phyloP scores from a whole-genome alignment of 2,797 vertebrate species.

The Paguma larvata region DNA sequence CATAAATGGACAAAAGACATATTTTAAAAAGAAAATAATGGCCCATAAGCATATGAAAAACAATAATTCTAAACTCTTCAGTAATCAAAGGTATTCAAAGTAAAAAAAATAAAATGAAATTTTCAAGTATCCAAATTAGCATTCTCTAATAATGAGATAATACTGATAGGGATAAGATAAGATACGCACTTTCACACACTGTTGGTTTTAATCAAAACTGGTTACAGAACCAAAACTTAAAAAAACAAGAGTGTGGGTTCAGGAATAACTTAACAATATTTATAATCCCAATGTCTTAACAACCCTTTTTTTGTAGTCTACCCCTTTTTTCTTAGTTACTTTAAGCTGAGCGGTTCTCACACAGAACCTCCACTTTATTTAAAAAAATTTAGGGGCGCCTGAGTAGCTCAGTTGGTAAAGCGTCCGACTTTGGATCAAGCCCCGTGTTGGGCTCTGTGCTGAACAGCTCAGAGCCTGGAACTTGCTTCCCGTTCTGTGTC shows the following conservation, averaged over 20 bases:
- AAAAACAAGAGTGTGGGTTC: background rate
- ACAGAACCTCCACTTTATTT: background rate
- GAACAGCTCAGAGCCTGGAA: too few species aligned
- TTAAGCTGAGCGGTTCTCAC: background rate
- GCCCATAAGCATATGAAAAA: background rate
- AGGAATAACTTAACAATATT: background rate
- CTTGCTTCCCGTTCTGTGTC: too few species aligned
- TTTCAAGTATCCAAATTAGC: background rate
- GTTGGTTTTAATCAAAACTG: background rate
- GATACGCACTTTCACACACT: background rate
- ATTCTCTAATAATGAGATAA: background rate
- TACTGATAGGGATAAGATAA: background rate
- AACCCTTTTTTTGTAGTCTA: background rate
- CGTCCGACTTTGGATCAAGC: too few species aligned
- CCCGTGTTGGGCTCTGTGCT: too few species aligned
- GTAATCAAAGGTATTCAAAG: slow-evolving; percentile 25
- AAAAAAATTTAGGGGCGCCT: background rate
- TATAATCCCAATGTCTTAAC: background rate
- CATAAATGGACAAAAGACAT: background rate
- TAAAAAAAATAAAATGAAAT: background rate
- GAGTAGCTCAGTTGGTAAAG: too few species aligned
- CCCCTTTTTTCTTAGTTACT: background rate
- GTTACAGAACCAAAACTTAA: background rate
- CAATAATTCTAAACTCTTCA: background rate
- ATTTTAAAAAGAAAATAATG: background rate